phyloP scores from a whole-genome alignment of 2,113 vertebrate species.

The Perca schrenkii region DNA sequence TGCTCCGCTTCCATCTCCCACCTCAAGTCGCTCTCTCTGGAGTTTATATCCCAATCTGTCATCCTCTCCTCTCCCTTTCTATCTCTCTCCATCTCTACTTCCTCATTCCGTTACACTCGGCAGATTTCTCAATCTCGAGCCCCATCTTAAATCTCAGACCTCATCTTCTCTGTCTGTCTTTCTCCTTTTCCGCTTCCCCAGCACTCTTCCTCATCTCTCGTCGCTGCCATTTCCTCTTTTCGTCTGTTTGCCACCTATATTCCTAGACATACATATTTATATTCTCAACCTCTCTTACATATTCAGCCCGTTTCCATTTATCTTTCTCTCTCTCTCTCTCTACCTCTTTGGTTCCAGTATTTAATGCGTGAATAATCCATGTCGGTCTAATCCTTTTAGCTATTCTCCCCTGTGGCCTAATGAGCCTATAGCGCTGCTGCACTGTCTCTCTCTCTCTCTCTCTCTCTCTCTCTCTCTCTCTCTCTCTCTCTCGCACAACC shows the following conservation, averaged over 20 bases:
- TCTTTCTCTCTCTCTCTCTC: conserved; percentile 17
- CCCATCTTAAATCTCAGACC: conserved; percentile 57
- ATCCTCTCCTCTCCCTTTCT: conserved; percentile 23
- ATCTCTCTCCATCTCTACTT: conserved; percentile 45
- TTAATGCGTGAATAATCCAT: conserved; percentile 79
- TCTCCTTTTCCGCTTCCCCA: conserved; percentile 1
- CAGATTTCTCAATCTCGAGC: conserved; percentile 52
- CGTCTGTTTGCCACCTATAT: conserved; percentile 26
- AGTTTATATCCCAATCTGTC: conserved; percentile 48
- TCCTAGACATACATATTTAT: conserved; percentile 60
- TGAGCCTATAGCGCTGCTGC: conserved; percentile 66
- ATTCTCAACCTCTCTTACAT: conserved; percentile 51
- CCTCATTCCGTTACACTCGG: conserved; percentile 50
- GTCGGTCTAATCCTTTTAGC: conserved; percentile 79
- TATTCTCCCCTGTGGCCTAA: conserved; percentile 78
- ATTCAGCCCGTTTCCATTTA: conserved; percentile 28
- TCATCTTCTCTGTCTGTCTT: conserved; percentile 37
- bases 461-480: no score
- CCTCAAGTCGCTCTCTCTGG: conserved; percentile 18
- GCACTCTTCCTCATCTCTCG: conserved; percentile 13
- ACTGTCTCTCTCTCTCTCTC: background rate
- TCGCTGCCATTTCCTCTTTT: conserved; percentile 14
- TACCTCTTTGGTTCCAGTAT: conserved; percentile 63
- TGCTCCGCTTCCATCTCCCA: conserved; percentile 28
- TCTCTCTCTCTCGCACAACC: background rate